phyloP scores from a whole-genome alignment of 2,113 vertebrate species.

The Athene cunicularia region DNA sequence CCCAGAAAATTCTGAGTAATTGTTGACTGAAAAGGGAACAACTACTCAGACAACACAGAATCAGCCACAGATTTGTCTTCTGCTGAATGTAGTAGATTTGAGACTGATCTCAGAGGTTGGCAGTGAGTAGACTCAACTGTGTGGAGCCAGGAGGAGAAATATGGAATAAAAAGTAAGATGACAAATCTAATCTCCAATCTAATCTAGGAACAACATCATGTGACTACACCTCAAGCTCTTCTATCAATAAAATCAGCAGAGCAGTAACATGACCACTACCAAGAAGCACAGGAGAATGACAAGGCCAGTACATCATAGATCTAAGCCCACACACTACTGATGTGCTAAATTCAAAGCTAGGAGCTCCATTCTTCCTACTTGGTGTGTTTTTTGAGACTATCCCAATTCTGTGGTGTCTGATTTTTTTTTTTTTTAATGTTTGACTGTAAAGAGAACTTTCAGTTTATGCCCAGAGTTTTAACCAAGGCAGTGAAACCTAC shows the following conservation, averaged over 20 bases:
- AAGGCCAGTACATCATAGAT: neutral
- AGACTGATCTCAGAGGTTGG: neutral
- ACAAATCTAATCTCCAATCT: neutral
- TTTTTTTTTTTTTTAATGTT: neutral
- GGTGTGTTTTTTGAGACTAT: neutral
- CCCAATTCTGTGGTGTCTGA: neutral
- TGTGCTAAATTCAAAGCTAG: neutral
- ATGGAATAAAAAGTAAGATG: neutral
- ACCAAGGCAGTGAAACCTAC: constrained; percentile 3
- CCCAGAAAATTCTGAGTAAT: neutral
- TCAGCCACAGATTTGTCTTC: neutral
- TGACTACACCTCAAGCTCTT: neutral
- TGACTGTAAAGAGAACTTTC: neutral
- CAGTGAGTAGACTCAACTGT: neutral
- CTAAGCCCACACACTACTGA: neutral
- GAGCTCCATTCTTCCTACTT: neutral
- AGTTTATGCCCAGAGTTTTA: constrained; percentile 34
- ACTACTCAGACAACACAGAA: neutral
- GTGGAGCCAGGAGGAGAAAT: neutral
- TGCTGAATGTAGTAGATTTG: neutral
- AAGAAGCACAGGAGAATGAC: neutral
- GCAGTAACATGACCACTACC: neutral
- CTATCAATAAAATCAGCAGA: neutral
- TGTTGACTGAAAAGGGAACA: neutral
- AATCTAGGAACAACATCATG: neutral